Evolutionary conservation across 92 coral and sea anemone species (phyloP).

Genomic region (Montipora capitata): DNA sequence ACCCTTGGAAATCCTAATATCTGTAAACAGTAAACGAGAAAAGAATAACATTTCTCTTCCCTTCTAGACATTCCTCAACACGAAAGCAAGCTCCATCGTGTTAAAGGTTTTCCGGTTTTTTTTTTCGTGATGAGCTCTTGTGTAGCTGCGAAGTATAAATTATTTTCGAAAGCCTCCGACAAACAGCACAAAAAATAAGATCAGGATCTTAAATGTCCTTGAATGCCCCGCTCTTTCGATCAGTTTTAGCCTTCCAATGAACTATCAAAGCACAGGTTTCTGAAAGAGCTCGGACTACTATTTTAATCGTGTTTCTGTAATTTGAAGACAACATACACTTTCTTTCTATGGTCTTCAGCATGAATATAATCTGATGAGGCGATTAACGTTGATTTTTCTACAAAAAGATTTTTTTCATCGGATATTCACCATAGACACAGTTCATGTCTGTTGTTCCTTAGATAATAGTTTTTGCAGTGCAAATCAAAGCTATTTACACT

Average conservation of each 20-base stretch:
- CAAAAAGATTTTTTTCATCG: conserved; percentile 30
- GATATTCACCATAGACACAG: conserved; percentile 27
- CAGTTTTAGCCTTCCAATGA: background rate
- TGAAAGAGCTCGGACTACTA: background rate
- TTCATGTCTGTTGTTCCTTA: conserved; percentile 8
- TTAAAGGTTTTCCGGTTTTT: background rate
- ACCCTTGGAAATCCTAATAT: conserved; percentile 64
- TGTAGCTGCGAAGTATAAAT: conserved; percentile 5
- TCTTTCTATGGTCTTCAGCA: background rate
- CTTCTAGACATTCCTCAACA: conserved; percentile 65
- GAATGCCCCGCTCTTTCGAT: background rate
- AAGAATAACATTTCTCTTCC: conserved; percentile 32
- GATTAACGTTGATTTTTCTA: conserved; percentile 13
- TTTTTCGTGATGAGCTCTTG: conserved; percentile 1
- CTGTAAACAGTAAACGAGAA: conserved; percentile 40
- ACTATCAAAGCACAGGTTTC: background rate
- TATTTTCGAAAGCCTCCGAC: background rate
- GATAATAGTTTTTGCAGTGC: background rate
- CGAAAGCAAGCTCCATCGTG: background rate
- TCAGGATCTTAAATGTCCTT: background rate
- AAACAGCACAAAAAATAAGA: background rate
- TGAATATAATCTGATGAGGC: conserved; percentile 22
- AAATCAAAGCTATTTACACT: conserved; percentile 34
- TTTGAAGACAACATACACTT: background rate
- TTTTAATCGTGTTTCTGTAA: background rate